Evolutionary conservation across 2,888 invertebrate genomes (phyloP).

Genomic region (Tetropium fuscum): DNA sequence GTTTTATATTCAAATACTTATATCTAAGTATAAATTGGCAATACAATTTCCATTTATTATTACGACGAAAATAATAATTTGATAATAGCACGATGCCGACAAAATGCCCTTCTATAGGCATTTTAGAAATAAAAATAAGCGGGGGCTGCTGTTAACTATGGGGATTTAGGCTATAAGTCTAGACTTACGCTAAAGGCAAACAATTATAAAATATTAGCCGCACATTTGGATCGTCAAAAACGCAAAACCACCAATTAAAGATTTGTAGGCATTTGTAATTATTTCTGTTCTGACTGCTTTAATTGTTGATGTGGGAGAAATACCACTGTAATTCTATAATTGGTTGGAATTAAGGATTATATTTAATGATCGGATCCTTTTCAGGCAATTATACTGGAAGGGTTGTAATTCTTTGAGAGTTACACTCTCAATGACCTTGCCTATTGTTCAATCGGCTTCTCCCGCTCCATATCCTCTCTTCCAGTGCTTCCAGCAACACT

Average conservation of each 20-base stretch:
- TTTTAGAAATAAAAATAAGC: constrained; percentile 10
- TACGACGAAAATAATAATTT: constrained; percentile 20
- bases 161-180: constrained; percentile 50
- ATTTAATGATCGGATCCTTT: constrained; percentile 29
- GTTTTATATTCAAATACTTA: constrained; percentile 12
- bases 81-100: constrained; percentile 33
- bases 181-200: constrained; percentile 49
- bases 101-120: constrained; percentile 22
- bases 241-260: constrained; percentile 52
- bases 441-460: too few species aligned
- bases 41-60: constrained; percentile 11
- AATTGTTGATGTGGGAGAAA: constrained; percentile 48
- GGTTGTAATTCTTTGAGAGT: constrained; percentile 7
- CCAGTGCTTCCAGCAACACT: too few species aligned
- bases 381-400: constrained; percentile 4
- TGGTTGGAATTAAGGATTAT: constrained; percentile 36
- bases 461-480: too few species aligned
- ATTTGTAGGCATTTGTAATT: constrained; percentile 47
- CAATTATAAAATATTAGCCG: constrained; percentile 39
- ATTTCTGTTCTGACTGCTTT: constrained; percentile 42
- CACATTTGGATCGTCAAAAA: constrained; percentile 47
- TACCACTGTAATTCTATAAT: constrained; percentile 37
- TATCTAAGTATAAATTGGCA: not conserved
- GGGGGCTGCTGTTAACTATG: constrained; percentile 35
- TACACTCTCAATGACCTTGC: not conserved